phyloP scores from a whole-genome alignment of 2,113 vertebrate genomes.

The Cathartes aura region DNA sequence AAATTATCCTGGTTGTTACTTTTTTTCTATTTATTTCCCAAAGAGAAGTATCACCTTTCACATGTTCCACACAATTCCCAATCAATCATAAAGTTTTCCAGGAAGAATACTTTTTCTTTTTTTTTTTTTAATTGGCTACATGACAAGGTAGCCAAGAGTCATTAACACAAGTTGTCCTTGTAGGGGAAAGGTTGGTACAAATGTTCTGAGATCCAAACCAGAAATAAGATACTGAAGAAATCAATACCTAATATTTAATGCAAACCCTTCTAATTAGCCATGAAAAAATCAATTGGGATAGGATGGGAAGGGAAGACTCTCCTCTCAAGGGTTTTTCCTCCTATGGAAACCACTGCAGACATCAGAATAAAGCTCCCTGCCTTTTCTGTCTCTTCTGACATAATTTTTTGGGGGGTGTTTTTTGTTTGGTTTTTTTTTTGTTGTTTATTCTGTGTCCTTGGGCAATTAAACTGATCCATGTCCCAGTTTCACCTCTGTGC shows the following conservation, averaged over 20 bases:
- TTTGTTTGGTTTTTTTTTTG: too few relatives aligned
- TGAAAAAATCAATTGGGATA: neutral
- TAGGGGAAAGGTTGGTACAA: neutral
- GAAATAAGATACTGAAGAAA: slow-evolving; percentile 16
- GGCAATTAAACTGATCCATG: neutral
- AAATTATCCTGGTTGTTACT: neutral
- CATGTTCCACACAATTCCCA: neutral
- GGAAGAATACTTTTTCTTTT: neutral
- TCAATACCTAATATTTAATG: slow-evolving; percentile 27
- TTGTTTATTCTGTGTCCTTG: neutral
- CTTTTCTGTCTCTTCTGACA: neutral
- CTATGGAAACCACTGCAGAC: neutral
- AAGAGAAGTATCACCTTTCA: neutral
- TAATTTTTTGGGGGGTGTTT: neutral
- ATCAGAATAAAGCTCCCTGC: neutral
- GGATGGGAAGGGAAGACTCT: neutral
- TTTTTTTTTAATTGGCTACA: neutral
- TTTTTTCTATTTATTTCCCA: neutral
- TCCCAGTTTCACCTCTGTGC: neutral
- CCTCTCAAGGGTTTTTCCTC: neutral
- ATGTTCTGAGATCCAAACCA: neutral
- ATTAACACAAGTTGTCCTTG: neutral
- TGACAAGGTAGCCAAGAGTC: neutral
- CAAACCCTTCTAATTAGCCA: slow-evolving; percentile 4
- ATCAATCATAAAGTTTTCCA: neutral